Evolutionary conservation across 2,797 vertebrate species (phyloP), one percentile per base, ranked within the genome.

Genomic region (Discoglossus pictus): DNA sequence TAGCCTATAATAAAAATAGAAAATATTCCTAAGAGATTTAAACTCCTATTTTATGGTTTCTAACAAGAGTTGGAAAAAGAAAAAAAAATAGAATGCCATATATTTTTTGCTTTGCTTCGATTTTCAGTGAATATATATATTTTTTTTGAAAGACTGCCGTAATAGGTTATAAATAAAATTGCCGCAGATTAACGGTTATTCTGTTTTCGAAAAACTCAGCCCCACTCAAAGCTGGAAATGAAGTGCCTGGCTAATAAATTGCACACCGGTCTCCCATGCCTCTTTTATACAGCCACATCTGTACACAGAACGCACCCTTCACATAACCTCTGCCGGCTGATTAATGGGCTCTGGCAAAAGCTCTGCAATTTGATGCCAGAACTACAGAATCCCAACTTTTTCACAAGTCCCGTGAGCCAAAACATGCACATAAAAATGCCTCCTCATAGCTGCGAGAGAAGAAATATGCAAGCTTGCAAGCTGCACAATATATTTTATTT

Each of bases 311-410:
- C 10, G 53, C 70, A 75, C 61, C 68, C 60, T 77, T 71, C 76
- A 59, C 0, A 4, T 65, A 75, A 75, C 74, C 67, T 58, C 55
- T 73, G 54, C 35, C 62, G 73, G 72, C 51, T 72, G 78, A 82
- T 80, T 77, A 82, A 76, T 65, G 56, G 71, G 67, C 73, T 18
- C 66, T 76, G 77, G 71, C 70, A 68, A 74, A 75, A 42, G 24
- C 38, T 25, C 12, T 36, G 39, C 17, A 74, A 68, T 75, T 6
- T 31, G 24, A 48, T 48, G 74, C 73, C 76, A 82, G 74, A 78
- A 62, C 68, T 56, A 73, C 46, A 70, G 72, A 81, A 82, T 65
- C 64, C 67, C 51, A 72, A 56, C 1, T 72, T 80, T 53, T 73
- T 74, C 71, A 54, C 34, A 72, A 65, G 73, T 60, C 68, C 61